phyloP scores from a whole-genome alignment of 2,113 vertebrate genomes.

The Dasypus novemcinctus region DNA sequence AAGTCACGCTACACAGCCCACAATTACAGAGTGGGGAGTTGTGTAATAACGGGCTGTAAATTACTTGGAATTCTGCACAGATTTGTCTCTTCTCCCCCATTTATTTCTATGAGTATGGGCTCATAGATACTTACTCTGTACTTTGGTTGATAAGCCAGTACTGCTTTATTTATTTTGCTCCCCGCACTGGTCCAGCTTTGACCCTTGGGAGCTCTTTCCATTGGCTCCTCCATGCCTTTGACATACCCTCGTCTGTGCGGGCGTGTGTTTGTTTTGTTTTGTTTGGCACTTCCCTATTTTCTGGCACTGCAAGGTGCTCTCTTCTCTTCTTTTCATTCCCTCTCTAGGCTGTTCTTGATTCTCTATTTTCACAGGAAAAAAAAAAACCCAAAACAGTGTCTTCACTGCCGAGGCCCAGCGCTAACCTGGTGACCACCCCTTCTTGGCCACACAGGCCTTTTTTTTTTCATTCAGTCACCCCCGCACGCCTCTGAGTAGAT shows the following conservation, averaged over 20 bases:
- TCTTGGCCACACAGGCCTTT: too few relatives aligned
- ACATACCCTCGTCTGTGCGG: rapidly evolving
- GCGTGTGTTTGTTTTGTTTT: too few relatives aligned
- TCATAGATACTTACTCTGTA: not conserved
- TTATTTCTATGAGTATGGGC: too few relatives aligned
- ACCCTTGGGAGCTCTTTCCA: rapidly evolving
- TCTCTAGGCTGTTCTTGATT: not conserved
- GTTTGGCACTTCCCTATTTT: not conserved
- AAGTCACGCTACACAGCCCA: not conserved
- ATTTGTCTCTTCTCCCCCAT: not conserved
- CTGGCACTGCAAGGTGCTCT: rapidly evolving
- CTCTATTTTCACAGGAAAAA: not conserved
- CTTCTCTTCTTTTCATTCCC: not conserved
- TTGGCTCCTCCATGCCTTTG: not conserved
- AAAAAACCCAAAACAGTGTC: too few relatives aligned
- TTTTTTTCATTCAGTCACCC: not conserved
- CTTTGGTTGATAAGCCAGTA: not conserved
- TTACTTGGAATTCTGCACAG: too few relatives aligned
- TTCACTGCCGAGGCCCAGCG: too few relatives aligned
- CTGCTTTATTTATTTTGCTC: not conserved
- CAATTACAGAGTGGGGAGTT: too few relatives aligned
- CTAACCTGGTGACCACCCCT: too few relatives aligned
- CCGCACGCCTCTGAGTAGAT: not conserved
- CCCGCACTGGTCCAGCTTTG: not conserved
- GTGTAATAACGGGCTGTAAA: rapidly evolving